Evolutionary conservation across 2,113 vertebrate species (phyloP).

Genomic region (Reinhardtius hippoglossoides): DNA sequence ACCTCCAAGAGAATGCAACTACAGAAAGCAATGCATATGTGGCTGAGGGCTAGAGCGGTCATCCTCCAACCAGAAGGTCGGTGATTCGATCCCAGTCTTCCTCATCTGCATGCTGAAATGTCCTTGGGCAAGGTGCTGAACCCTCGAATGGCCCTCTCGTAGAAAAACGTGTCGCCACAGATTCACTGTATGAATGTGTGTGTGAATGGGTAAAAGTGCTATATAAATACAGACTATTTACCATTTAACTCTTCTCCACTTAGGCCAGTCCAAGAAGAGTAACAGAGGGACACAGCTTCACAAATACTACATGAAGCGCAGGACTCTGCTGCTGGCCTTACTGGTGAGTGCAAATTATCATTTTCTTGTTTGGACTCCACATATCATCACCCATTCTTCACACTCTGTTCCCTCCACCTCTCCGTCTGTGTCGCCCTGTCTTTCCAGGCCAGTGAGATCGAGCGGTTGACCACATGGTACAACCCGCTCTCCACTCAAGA

Average conservation of each 20-base stretch:
- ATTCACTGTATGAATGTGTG: too few species aligned
- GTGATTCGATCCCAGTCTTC: too few species aligned
- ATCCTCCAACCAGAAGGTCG: too few species aligned
- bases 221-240: too few species aligned
- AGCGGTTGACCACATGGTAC: conserved; percentile 97
- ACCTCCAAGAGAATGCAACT: background rate
- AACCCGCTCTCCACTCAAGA: conserved; percentile 97
- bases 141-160: too few species aligned
- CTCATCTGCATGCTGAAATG: too few species aligned
- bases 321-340: conserved; percentile 91
- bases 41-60: too few species aligned
- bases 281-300: conserved; percentile 96
- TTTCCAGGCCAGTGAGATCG: conserved; percentile 95
- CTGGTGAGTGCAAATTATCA: conserved; percentile 82
- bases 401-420: background rate
- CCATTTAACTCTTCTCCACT: background rate
- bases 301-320: conserved; percentile 99
- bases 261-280: conserved; percentile 96
- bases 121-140: too few species aligned
- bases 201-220: too few species aligned
- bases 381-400: background rate
- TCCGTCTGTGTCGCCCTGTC: background rate
- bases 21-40: too few species aligned
- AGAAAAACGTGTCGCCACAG: too few species aligned
- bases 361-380: background rate